A percentile compares a stretch with the other conserved stretches of the same genome.
phyloP scores from a whole-genome alignment of 2,113 vertebrate species.

The Lipotes vexillifer region DNA sequence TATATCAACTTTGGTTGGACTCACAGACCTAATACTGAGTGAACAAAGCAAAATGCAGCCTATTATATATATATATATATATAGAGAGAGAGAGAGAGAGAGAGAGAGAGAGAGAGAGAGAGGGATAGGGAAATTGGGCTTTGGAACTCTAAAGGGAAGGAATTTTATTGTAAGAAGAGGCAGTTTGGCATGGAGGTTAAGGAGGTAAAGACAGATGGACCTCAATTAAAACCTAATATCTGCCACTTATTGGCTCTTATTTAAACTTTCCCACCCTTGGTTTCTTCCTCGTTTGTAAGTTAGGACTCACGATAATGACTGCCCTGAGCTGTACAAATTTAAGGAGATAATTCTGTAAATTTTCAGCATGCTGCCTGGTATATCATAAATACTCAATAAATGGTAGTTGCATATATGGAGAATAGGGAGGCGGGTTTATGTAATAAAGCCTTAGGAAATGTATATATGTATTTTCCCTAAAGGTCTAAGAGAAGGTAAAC shows the following conservation, averaged over 20 bases:
- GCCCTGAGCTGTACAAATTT: background rate
- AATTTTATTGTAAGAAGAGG: background rate
- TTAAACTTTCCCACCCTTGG: background rate
- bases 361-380: background rate
- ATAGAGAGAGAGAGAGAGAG: too few relatives aligned
- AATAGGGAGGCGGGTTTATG: background rate
- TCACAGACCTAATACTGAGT: background rate
- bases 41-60: background rate
- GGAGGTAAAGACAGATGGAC: background rate
- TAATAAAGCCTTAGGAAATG: background rate
- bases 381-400: background rate
- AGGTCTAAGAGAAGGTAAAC: background rate
- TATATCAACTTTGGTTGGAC: background rate
- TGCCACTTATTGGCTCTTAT: background rate
- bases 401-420: background rate
- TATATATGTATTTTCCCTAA: background rate
- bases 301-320: background rate
- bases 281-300: background rate
- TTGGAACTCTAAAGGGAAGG: background rate
- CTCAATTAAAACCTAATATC: background rate
- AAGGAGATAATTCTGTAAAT: background rate
- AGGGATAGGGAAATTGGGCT: background rate
- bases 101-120: too few relatives aligned
- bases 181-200: background rate
- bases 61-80: background rate